phyloP scores from a whole-genome alignment of 92 coral and sea anemone species.

The Blastomussa wellsi region DNA sequence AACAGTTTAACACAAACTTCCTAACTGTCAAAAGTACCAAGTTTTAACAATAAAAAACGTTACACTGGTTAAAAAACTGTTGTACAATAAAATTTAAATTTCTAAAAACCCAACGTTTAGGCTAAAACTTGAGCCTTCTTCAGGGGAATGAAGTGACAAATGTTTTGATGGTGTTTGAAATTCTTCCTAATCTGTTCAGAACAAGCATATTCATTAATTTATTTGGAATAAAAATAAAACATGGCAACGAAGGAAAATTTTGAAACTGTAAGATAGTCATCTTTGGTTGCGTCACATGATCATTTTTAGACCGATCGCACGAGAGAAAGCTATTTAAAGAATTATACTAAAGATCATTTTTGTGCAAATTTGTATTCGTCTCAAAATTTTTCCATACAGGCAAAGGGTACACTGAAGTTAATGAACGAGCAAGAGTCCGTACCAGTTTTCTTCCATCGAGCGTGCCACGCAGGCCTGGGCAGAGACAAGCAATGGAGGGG shows the following conservation, averaged over 20 bases:
- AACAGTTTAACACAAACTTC: not conserved
- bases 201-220: too few species aligned
- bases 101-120: too few species aligned
- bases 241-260: too few species aligned
- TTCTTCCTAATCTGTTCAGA: not conserved
- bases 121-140: too few species aligned
- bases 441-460: slow-evolving; percentile 95
- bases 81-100: too few species aligned
- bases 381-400: not conserved
- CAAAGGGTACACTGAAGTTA: not conserved
- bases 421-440: not conserved
- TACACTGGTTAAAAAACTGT: too few species aligned
- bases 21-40: too few species aligned
- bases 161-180: not conserved
- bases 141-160: too few species aligned
- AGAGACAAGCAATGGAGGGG: slow-evolving; percentile 96
- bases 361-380: not conserved
- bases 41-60: too few species aligned
- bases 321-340: not conserved
- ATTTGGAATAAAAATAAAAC: too few species aligned
- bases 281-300: not conserved
- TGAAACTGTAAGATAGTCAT: not conserved
- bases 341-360: too few species aligned
- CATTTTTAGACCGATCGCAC: not conserved
- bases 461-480: slow-evolving; percentile 98